Base-by-base conservation (phyloP, 53 echinoderm and acorn worm species). In the Arbacia lixula region DNA sequence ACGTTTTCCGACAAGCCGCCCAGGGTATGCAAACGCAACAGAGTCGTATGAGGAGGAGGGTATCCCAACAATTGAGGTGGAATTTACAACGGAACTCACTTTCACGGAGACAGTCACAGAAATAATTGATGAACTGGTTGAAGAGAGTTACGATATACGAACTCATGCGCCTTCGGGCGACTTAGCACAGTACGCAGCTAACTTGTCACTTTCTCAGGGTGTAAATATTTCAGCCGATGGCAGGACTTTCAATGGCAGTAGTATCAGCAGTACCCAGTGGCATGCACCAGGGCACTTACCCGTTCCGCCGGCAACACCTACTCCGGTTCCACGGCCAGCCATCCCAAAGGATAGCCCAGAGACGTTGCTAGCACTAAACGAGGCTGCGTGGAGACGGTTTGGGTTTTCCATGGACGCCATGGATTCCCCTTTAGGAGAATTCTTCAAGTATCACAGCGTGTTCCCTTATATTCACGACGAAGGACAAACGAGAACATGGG, bases 361-460 rank as follows among this genome's bases (percentile, higher is more conserved):
- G 22, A 81, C 64, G 21, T 46, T 81, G 51, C 39, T 63, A 17
- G 43, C 62, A 63, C 49, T 81, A 30, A 51, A 40, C 11, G 82
- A 81, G 50, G 62, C 82, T 19, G 82, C 82, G 64, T 81, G 82
- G 82, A 37, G 25, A 49, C 82, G 64, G 34, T 81, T 81, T 43
- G 82, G 82, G 43, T 63, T 81, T 32, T 42, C 31, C 33, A 81
- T 43, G 51, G 85, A 85, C 31, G 88, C 88, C 16, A 91, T 91
- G 91, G 85, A 91, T 66, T 88, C 91, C 4, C 79, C 85, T 22
- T 34, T 91, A 56, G 91, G 91, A n/a, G 85, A 91, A 37, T 91
- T 81, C 88, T 88, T 91, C 71, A 91, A 88, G 85, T 76, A 78
- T 58, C 79, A 91, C 68, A 91, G 91, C 64, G 72, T 88, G 41